These are phyloP conservation scores for Paratilapia polleni DNA, from an alignment of 2,113 vertebrate genomes.

Conservation along the genomic window DNA sequence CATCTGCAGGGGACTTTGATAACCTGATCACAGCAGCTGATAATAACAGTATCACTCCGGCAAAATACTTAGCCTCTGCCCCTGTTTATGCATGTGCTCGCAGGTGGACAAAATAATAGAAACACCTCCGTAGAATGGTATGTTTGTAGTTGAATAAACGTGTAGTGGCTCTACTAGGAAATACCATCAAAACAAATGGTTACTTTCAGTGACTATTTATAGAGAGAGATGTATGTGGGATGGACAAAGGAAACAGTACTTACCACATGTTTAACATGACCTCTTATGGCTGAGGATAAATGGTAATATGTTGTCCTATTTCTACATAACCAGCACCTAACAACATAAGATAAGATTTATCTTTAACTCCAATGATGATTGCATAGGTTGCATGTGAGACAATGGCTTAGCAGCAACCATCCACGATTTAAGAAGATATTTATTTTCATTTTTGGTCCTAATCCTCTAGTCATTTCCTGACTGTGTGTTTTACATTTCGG, in stretches of 20 bases:
- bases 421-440: neutral
- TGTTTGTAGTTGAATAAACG: neutral
- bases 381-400: neutral
- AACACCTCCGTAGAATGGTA: neutral
- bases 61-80: neutral
- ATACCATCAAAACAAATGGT: neutral
- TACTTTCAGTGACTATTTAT: neutral
- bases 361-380: neutral
- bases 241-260: neutral
- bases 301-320: neutral
- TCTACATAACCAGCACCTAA: neutral
- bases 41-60: neutral
- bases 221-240: neutral
- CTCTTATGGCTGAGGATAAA: too few relatives aligned
- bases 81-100: neutral
- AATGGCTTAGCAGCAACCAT: neutral
- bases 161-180: neutral
- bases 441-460: neutral
- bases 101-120: neutral
- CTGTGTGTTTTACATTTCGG: neutral
- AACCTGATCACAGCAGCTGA: constrained; percentile 48
- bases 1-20: constrained; percentile 39
- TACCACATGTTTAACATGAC: neutral
- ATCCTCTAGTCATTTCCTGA: neutral
- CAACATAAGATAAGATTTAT: neutral